Evolutionary conservation across 2,797 vertebrate species (phyloP), one percentile per base, ranked within the genome.

Genomic region (Hoplostethus atlanticus): DNA sequence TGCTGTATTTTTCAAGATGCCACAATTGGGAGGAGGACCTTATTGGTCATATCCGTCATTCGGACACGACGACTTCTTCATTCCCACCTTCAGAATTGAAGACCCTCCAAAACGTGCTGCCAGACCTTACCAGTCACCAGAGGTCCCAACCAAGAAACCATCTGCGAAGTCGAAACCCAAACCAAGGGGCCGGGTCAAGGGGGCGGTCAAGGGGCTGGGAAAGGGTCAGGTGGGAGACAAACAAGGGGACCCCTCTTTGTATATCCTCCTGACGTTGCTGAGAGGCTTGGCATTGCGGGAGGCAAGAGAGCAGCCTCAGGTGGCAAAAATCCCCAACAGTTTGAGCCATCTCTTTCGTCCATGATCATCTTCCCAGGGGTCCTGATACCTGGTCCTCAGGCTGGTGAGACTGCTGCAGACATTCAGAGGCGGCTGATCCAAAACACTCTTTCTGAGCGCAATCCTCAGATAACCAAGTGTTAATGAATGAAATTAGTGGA

Each of bases 361-460:
- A 9, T 56, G 54, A 34, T 56, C 36, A 6, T 58, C 34, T 40
- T 17, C 5, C 36, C 56, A 58, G 56, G 56, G 36, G 56, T 58
- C 36, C 25, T 17, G 34, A 40, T 40, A 16, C 36, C 8, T 58
- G 36, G 15, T 42, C 36, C 8, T 25, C n/a, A 16, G 44, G 13
- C 15, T 46, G 44, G 44, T 4, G 13, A 46, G 13, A 46, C 44
- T 46, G 44, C 44, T 46, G 44, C 44, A 46, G 44, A 46, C 15
- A 13, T 46, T 46, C 44, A 46, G 12, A 46, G 4, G 44, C 3
- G 4, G 13, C 3, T 46, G 44, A 1, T 46, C 4, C 44, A 46
- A 46, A 46, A 46, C 13, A 46, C 44, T 15, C 12, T 46, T 46
- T 4, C 44, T 46, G 44, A 46, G 13, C 44, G 15, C 13, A 15